Evolutionary conservation across 2,888 invertebrate genomes (phyloP).

Genomic region (Ptilodon capucinus): DNA sequence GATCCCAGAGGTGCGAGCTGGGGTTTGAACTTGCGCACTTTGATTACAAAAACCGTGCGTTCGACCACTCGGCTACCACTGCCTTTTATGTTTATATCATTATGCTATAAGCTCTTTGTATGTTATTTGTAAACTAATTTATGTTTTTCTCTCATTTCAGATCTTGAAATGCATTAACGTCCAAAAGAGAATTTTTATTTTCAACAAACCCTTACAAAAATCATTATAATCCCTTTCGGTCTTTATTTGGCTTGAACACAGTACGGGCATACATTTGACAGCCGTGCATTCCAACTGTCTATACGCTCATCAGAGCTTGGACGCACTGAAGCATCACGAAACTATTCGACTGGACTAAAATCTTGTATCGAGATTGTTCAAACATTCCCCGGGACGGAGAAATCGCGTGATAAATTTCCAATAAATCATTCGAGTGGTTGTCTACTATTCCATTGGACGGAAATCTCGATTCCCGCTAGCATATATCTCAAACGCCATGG

Average conservation of each 20-base stretch:
- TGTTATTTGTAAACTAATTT: not conserved
- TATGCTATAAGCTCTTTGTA: no score
- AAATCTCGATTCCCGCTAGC: not conserved
- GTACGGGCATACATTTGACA: conserved; percentile 33
- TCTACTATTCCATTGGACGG: not conserved
- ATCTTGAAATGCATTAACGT: conserved; percentile 79
- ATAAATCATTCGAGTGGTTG: no score
- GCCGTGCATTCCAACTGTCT: conserved; percentile 23
- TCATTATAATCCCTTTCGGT: conserved; percentile 22
- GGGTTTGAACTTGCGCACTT: no score
- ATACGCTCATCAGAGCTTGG: conserved; percentile 20
- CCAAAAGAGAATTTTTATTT: conserved; percentile 50
- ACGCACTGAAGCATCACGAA: not conserved
- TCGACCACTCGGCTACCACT: no score
- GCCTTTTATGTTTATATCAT: no score
- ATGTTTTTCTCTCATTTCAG: conserved; percentile 52
- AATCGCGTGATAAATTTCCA: no score
- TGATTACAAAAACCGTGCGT: no score
- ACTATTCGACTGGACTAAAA: not conserved
- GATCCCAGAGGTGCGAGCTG: no score
- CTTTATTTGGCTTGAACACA: conserved; percentile 4
- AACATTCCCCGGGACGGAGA: no score
- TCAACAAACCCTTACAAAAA: conserved; percentile 34
- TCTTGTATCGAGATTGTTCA: not conserved
- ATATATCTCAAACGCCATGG: not conserved